Percentiles rank a stretch among this genome's conserved stretches.
Conservation (phyloP, 2,888 invertebrate genomes). For the Drosophila tripunctata region DNA sequence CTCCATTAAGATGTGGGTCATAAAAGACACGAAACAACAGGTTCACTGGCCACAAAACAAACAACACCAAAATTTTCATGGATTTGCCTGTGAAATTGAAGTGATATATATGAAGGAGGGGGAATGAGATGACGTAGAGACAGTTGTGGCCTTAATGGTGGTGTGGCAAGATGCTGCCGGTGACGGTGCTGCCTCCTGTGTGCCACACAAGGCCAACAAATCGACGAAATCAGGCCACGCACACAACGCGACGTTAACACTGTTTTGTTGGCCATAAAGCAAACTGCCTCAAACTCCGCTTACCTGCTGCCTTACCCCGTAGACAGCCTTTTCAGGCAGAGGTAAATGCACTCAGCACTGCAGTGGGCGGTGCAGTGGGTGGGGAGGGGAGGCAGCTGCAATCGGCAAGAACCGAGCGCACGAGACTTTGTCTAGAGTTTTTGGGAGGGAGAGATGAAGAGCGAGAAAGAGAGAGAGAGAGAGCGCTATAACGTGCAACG, state of each 20-base stretch:
- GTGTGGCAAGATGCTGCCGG: constrained; percentile 49
- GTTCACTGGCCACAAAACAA: constrained; percentile 20
- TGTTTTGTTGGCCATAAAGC: constrained; percentile 21
- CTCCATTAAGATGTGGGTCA: constrained; percentile 40
- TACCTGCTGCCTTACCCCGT: not conserved
- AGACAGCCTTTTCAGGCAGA: constrained; percentile 30
- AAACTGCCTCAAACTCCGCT: constrained; percentile 5
- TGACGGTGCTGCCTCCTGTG: constrained; percentile 51
- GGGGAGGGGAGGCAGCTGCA: constrained; percentile 24
- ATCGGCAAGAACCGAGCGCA: constrained; percentile 61
- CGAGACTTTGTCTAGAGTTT: constrained; percentile 39
- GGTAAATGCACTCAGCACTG: constrained; percentile 66
- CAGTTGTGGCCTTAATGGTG: constrained; percentile 1
- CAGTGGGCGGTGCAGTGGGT: not conserved
- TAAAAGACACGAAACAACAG: not conserved
- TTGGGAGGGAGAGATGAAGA: too few species aligned
- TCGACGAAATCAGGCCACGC: constrained; percentile 77
- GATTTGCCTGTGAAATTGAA: constrained; percentile 37
- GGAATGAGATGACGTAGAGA: constrained; percentile 5
- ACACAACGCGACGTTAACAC: constrained; percentile 47
- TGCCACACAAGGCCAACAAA: constrained; percentile 79
- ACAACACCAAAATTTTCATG: constrained; percentile 14
- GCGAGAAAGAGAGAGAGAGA: too few species aligned
- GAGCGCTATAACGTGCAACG: constrained; percentile 11
- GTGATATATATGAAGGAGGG: not conserved